These are phyloP conservation scores for Bujurquina vittata DNA, from an alignment of 2,113 vertebrate species.

Conservation along the genomic window DNA sequence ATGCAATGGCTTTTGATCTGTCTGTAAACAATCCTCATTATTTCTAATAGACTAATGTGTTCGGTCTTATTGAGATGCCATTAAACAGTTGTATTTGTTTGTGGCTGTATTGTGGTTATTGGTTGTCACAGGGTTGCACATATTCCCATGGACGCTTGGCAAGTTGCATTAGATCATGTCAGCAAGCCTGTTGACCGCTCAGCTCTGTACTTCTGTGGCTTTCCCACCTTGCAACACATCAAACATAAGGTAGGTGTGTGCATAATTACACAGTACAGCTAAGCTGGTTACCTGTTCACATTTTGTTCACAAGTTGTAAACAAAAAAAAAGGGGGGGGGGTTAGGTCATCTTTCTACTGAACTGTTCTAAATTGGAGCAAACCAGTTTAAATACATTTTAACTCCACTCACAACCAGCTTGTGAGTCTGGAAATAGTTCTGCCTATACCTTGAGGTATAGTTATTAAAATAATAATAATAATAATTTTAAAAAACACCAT, in stretches of 20 bases:
- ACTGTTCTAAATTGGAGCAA: not conserved
- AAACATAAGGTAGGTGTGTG: conserved; percentile 84
- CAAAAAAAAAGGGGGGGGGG: too few species aligned
- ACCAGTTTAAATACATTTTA: not conserved
- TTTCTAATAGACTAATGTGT: not conserved
- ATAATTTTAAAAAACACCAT: not conserved
- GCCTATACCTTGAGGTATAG: not conserved
- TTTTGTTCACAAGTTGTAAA: not conserved
- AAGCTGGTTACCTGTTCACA: not conserved
- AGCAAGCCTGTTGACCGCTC: conserved; percentile 84
- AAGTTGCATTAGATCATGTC: conserved; percentile 83
- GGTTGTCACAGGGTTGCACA: conserved; percentile 78
- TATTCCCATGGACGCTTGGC: conserved; percentile 93
- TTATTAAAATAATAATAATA: too few species aligned
- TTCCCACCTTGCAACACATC: conserved; percentile 96
- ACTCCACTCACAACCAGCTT: not conserved
- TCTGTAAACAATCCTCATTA: not conserved
- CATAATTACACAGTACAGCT: not conserved
- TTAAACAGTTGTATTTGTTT: not conserved
- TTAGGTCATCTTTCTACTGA: not conserved
- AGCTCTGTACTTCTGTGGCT: conserved; percentile 94
- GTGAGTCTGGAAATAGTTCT: not conserved
- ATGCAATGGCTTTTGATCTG: not conserved
- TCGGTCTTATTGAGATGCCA: not conserved
- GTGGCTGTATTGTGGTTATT: not conserved